A percentile compares a stretch with the other conserved stretches of the same genome.
These are phyloP conservation scores for Tenthredo livida DNA, from an alignment of 2,888 invertebrate species.

Conservation along the genomic window DNA sequence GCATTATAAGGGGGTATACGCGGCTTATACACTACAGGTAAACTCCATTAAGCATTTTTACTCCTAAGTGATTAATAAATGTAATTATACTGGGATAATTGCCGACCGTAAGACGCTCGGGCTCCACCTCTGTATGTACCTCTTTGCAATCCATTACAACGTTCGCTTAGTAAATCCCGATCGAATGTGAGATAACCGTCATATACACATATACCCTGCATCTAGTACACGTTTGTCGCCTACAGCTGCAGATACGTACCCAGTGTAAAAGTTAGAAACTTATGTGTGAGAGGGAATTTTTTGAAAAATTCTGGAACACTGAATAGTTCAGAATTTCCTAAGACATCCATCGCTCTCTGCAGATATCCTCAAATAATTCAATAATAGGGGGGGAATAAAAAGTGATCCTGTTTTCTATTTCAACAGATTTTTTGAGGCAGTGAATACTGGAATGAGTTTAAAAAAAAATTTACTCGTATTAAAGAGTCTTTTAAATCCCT, in stretches of 20 bases:
- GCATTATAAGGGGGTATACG: neutral
- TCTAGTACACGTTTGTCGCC: neutral
- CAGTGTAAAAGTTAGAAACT: neutral
- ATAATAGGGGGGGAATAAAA: too few species aligned
- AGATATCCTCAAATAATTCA: too few species aligned
- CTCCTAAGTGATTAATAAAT: conserved; percentile 47
- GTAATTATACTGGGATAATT: conserved; percentile 52
- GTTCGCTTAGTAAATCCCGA: conserved; percentile 56
- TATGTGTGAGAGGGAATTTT: neutral
- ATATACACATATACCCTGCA: neutral
- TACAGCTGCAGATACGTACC: neutral
- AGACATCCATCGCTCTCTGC: too few species aligned
- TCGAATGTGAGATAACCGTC: conserved; percentile 42
- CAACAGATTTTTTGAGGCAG: neutral
- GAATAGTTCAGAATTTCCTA: too few species aligned
- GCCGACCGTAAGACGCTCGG: conserved; percentile 19
- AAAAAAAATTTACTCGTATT: neutral
- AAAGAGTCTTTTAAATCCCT: neutral
- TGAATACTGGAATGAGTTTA: neutral
- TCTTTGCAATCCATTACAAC: conserved; percentile 56
- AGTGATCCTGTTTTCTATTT: neutral
- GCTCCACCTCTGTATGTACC: conserved; percentile 1
- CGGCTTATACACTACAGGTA: conserved; percentile 36
- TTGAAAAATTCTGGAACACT: neutral
- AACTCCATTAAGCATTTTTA: conserved; percentile 53